Base-by-base conservation (phyloP, 2,888 invertebrate species). In the Limnephilus marmoratus region DNA sequence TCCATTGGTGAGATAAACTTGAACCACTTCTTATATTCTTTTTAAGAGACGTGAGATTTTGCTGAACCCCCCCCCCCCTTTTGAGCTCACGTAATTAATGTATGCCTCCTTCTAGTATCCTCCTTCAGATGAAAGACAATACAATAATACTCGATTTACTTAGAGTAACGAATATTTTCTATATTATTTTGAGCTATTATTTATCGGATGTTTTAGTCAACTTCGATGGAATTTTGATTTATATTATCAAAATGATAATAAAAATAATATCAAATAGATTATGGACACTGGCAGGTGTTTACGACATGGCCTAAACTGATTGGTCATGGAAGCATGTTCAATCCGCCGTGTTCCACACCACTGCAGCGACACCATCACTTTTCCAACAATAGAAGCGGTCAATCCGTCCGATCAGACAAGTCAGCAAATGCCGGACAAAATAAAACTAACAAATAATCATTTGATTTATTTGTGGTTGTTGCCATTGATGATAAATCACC, bases 331-430 rank as follows among this genome's bases (percentile, higher is more conserved):
- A 83, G 24, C 86, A 49, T 86, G 29, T 86, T 86, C 41, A 86
- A 86, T 86, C 86, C 29, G 88, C 45, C 41, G 24, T n/a, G 83
- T 45, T 68, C 15, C 91, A 53, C 82, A n/a, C 88, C 82, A 29
- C 15, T 81, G 82, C n/a, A 90, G 34, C 18, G 68, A 15, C 9
- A 34, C 80, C 68, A 37, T 34, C 80, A 68, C 68, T 31, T 88
- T 80, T 80, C n/a, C 9, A 86, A 86, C 86, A 86, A 86, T 86
- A 15, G 37, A 29, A 49, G 7, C 49, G 86, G 86, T 45, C 34
- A 82, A 1, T 34, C 82, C 82, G 82, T 34, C 18, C 29, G 83
- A 37, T 83, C 83, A 37, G 37, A 37, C 37, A 83, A 83, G 83
- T 83, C 49, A 49, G 29, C 86, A 31, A 49, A 49, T 45, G 45